Evolutionary conservation across 2,888 invertebrate species (phyloP).

Genomic region (Pterostichus madidus): DNA sequence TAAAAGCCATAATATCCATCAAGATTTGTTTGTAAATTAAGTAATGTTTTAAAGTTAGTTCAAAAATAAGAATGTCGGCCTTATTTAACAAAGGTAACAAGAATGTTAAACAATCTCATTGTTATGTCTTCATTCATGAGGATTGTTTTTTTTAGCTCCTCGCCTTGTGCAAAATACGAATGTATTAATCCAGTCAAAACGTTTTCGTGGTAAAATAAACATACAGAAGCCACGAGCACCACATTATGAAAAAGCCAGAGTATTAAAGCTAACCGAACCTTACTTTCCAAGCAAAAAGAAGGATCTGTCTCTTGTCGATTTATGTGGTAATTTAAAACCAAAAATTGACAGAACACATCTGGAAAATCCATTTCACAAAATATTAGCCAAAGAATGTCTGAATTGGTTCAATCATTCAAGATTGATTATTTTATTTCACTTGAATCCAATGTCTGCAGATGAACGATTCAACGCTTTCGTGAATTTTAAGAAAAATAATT

Average conservation of each 20-base stretch:
- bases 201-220: constrained; percentile 88
- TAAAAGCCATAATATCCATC: neutral
- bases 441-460: constrained; percentile 84
- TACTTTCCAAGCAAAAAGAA: constrained; percentile 78
- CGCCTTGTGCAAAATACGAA: constrained; percentile 29
- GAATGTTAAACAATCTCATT: neutral
- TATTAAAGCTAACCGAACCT: constrained; percentile 84
- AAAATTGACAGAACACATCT: constrained; percentile 72
- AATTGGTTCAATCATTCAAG: constrained; percentile 86
- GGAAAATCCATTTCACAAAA: constrained; percentile 85
- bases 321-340: constrained; percentile 78
- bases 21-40: neutral
- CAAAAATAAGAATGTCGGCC: constrained; percentile 42
- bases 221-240: constrained; percentile 86
- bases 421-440: constrained; percentile 86
- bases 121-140: neutral
- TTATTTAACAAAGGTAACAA: constrained; percentile 53
- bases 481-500: constrained; percentile 82
- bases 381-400: constrained; percentile 85
- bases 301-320: constrained; percentile 77
- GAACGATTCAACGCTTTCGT: constrained; percentile 83
- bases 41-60: neutral
- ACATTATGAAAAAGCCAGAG: constrained; percentile 84
- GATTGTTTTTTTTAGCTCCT: constrained; percentile 19
- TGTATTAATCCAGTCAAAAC: constrained; percentile 77